A percentile compares a stretch with the other conserved stretches of the same genome.
phyloP scores from a whole-genome alignment of 2,113 vertebrate genomes.

The Nothobranchius furzeri region DNA sequence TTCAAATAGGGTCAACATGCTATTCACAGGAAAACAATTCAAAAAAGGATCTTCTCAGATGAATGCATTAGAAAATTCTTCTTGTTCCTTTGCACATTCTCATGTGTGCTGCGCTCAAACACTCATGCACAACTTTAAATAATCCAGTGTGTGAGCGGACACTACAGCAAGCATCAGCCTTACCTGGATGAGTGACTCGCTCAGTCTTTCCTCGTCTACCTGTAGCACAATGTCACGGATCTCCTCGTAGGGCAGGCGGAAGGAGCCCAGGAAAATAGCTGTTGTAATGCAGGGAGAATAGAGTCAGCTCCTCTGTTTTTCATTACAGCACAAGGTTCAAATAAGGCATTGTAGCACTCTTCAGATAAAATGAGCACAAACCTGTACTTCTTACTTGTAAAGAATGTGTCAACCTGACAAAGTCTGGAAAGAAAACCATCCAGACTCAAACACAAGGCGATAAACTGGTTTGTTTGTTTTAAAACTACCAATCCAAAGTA shows the following conservation, averaged over 20 bases:
- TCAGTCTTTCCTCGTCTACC: conserved; percentile 91
- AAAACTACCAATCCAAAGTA: background rate
- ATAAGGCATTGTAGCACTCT: conserved; percentile 49
- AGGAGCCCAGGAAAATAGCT: conserved; percentile 98
- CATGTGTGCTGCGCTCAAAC: background rate
- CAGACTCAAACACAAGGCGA: conserved; percentile 4
- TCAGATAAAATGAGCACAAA: conserved; percentile 67
- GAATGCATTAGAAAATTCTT: conserved; percentile 1
- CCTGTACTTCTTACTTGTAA: conserved; percentile 54
- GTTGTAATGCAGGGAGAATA: conserved; percentile 74
- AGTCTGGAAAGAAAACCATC: conserved; percentile 32
- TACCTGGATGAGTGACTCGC: conserved; percentile 97
- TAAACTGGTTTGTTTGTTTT: background rate
- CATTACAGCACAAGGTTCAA: conserved; percentile 62
- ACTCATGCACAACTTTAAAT: conserved; percentile 2
- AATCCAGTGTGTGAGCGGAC: conserved; percentile 11
- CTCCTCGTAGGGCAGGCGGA: conserved; percentile 96
- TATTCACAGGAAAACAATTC: conserved; percentile 17
- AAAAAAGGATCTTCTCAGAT: conserved; percentile 22
- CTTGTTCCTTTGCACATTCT: background rate
- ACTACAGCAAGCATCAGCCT: conserved; percentile 54
- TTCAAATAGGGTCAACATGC: conserved; percentile 45
- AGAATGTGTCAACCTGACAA: background rate
- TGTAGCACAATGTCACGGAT: conserved; percentile 93
- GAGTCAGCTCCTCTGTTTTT: conserved; percentile 68